phyloP scores from a whole-genome alignment of 2,888 invertebrate species.

The Eupithecia pulchellata region DNA sequence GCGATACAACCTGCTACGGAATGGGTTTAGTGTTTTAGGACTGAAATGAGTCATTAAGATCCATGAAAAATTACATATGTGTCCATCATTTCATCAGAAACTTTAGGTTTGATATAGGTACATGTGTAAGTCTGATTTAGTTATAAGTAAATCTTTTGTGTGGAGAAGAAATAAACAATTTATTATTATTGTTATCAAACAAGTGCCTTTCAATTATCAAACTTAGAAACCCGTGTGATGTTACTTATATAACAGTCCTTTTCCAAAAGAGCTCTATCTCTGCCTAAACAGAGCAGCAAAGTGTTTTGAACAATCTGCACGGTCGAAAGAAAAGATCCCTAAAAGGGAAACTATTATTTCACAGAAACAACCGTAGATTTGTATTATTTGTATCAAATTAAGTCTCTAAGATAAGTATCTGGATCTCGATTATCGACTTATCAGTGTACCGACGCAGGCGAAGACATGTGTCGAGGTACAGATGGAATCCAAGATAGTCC shows the following conservation, averaged over 20 bases:
- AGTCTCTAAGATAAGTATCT: slow-evolving; percentile 51
- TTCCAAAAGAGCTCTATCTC: neutral
- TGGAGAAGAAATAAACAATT: no score
- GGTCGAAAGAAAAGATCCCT: neutral
- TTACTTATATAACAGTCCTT: neutral
- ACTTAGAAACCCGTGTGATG: neutral
- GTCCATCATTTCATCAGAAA: neutral
- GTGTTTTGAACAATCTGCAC: neutral
- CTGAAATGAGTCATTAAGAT: slow-evolving; percentile 6
- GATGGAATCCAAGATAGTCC: slow-evolving; percentile 83
- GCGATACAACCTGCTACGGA: neutral
- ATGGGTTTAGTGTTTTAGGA: neutral
- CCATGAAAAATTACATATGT: neutral
- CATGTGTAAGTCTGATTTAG: no score
- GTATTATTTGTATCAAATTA: slow-evolving; percentile 47
- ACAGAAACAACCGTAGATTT: neutral
- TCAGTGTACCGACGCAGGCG: slow-evolving; percentile 59
- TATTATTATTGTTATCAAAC: no score
- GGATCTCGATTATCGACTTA: slow-evolving; percentile 45
- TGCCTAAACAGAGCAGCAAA: neutral
- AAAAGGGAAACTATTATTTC: neutral
- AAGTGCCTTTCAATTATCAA: neutral
- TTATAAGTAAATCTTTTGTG: no score
- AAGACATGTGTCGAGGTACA: slow-evolving; percentile 73
- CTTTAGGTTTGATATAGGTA: no score